phyloP scores from a whole-genome alignment of 2,888 invertebrate genomes.

The Bursaphelenchus okinawaensis region DNA sequence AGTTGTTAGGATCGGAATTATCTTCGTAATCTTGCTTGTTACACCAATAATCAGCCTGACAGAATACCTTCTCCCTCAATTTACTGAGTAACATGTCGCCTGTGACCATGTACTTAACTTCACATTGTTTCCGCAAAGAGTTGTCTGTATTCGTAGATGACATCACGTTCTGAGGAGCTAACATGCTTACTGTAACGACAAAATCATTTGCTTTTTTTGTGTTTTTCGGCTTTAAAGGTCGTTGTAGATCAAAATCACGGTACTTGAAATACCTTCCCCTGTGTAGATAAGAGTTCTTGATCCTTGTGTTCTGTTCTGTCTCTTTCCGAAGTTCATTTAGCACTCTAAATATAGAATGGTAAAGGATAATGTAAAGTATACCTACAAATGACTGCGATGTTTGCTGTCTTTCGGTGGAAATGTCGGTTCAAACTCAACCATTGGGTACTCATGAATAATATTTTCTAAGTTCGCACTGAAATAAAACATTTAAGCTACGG shows the following conservation, averaged over 20 bases:
- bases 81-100: constrained; percentile 69
- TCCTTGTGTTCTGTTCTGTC: not conserved
- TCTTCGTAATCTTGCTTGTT: constrained; percentile 53
- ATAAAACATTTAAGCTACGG: not conserved
- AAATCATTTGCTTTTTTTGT: constrained; percentile 16
- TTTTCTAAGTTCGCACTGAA: constrained; percentile 21
- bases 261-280: constrained; percentile 29
- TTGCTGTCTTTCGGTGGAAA: constrained; percentile 30
- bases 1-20: constrained; percentile 21
- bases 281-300: constrained; percentile 16
- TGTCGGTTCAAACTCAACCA: constrained; percentile 25
- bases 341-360: constrained; percentile 14
- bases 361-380: constrained; percentile 4
- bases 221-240: constrained; percentile 11
- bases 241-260: constrained; percentile 25
- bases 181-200: constrained; percentile 32
- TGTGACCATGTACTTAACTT: constrained; percentile 61
- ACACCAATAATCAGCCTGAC: constrained; percentile 67
- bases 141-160: not conserved
- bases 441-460: constrained; percentile 21
- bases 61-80: constrained; percentile 71
- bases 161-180: constrained; percentile 23
- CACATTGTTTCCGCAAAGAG: constrained; percentile 13
- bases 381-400: constrained; percentile 17
- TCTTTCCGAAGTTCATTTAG: constrained; percentile 23